phyloP scores from a whole-genome alignment of 2,888 invertebrate genomes.

The Lochmaea capreae region DNA sequence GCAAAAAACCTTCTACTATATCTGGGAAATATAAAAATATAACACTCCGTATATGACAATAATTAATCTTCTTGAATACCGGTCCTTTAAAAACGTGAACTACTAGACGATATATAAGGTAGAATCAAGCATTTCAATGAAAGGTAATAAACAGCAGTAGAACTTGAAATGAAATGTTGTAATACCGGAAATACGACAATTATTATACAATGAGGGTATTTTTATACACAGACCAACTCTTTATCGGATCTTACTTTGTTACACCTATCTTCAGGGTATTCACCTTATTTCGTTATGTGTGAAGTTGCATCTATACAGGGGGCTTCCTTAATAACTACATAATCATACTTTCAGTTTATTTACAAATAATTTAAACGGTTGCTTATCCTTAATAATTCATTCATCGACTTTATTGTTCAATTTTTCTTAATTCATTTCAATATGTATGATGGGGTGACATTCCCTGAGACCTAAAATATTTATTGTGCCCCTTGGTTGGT shows the following conservation, averaged over 20 bases:
- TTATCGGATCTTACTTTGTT: conserved; percentile 16
- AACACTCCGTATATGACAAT: neutral
- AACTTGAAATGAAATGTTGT: conserved; percentile 41
- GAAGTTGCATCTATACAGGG: neutral
- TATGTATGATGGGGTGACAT: no score
- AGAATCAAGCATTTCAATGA: conserved; percentile 19
- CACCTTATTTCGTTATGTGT: neutral
- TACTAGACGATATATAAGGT: conserved; percentile 17
- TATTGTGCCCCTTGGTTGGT: no score
- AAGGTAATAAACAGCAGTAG: conserved; percentile 18
- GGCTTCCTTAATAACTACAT: neutral
- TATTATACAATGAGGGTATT: conserved; percentile 41
- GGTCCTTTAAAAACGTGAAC: conserved; percentile 22
- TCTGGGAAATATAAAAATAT: neutral
- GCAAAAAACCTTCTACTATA: neutral
- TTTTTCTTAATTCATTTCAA: no score
- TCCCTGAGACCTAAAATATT: no score
- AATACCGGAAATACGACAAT: conserved; percentile 42
- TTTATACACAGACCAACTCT: conserved; percentile 37
- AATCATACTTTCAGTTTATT: no score
- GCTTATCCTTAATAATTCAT: no score
- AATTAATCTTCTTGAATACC: conserved; percentile 8
- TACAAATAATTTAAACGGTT: no score
- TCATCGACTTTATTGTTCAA: no score
- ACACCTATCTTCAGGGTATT: conserved; percentile 24